These are phyloP conservation scores for Drosophila silvestris DNA, from an alignment of 2,888 invertebrate genomes.

Conservation along the genomic window DNA sequence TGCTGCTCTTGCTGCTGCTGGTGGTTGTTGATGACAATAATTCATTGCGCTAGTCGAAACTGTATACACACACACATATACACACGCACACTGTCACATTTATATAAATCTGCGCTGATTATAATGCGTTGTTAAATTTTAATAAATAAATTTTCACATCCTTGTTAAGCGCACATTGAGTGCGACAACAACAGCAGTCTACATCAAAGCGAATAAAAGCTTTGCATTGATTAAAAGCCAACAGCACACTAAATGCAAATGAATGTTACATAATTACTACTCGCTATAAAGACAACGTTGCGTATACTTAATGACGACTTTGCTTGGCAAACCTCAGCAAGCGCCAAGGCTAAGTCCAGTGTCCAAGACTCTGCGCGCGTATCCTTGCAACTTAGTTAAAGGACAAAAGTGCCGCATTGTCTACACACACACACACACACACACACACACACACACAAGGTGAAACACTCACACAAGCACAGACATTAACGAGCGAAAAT, in stretches of 20 bases:
- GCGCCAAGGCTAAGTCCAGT: slow-evolving; percentile 34
- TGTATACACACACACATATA: slow-evolving; percentile 46
- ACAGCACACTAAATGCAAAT: slow-evolving; percentile 63
- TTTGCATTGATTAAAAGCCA: slow-evolving; percentile 72
- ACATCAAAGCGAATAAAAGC: slow-evolving; percentile 18
- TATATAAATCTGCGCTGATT: slow-evolving; percentile 79
- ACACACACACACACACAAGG: slow-evolving; percentile 3
- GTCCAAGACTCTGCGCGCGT: slow-evolving; percentile 35
- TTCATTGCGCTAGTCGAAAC: slow-evolving; percentile 56
- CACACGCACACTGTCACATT: slow-evolving; percentile 21
- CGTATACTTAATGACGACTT: slow-evolving; percentile 72
- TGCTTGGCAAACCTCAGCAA: slow-evolving; percentile 47
- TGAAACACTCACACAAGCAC: slow-evolving; percentile 10
- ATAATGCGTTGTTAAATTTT: slow-evolving; percentile 83
- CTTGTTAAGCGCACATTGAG: slow-evolving; percentile 76
- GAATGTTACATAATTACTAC: slow-evolving; percentile 68
- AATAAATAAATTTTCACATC: slow-evolving; percentile 83
- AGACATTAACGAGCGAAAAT: slow-evolving; percentile 52
- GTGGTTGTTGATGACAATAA: slow-evolving; percentile 69
- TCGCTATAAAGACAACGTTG: slow-evolving; percentile 40
- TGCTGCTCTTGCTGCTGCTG: slow-evolving; percentile 45
- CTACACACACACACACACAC: slow-evolving; percentile 12
- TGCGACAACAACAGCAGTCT: slow-evolving; percentile 41
- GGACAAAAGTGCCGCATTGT: slow-evolving; percentile 74
- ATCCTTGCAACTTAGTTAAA: slow-evolving; percentile 69